Conservation (phyloP, 2,113 vertebrate genomes). For the Mandrillus leucophaeus region DNA sequence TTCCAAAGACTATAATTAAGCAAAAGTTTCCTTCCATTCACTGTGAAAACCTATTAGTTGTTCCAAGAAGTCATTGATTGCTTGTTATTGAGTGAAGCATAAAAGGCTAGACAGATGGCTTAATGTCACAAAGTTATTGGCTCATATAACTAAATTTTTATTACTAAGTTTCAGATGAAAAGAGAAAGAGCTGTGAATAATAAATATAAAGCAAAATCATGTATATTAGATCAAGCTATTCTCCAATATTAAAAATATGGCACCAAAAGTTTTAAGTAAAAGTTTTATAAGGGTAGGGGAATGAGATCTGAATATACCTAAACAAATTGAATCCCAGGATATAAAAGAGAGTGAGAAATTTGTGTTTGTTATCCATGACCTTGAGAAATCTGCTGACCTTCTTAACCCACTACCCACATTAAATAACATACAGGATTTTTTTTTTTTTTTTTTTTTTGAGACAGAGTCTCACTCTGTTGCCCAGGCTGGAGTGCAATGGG, state of each 20-base stretch:
- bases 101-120: constrained; percentile 60
- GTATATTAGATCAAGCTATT: constrained; percentile 32
- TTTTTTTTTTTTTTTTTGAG: too few relatives aligned
- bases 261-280: constrained; percentile 39
- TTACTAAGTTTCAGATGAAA: constrained; percentile 69
- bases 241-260: constrained; percentile 51
- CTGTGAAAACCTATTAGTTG: constrained; percentile 57
- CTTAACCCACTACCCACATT: neutral
- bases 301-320: neutral
- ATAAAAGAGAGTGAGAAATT: neutral
- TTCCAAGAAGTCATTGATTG: constrained; percentile 59
- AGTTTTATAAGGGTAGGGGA: neutral
- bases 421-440: neutral
- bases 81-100: constrained; percentile 57
- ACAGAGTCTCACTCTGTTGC: too few relatives aligned
- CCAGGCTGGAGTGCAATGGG: too few relatives aligned
- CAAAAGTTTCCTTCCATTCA: constrained; percentile 1
- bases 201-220: constrained; percentile 71
- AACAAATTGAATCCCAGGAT: neutral
- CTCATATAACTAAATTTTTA: constrained; percentile 56
- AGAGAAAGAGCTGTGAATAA: constrained; percentile 58
- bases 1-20: constrained; percentile 52
- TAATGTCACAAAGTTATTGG: constrained; percentile 68
- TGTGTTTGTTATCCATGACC: neutral
- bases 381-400: neutral